Evolutionary conservation across 2,113 vertebrate species (phyloP), one percentile per base, ranked within the genome.

Genomic region (Bos javanicus): DNA sequence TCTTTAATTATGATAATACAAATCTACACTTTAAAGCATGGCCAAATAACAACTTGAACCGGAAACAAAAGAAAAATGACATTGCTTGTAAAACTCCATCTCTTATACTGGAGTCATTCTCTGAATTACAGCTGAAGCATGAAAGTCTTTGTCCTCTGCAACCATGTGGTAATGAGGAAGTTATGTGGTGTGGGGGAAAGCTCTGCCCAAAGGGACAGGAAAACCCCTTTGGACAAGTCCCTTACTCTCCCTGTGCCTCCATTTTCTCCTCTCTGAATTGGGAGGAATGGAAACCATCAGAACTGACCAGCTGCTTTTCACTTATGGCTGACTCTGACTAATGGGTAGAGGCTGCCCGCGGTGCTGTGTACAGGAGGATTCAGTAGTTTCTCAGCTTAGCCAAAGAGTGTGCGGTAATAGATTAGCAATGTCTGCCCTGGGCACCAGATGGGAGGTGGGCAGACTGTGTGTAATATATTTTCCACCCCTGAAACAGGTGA

Each of bases 1-100:
- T 94, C 33, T 84, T 90, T 97, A 93, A 95, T 93, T 84, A 80
- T 87, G 71, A 93, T 81, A 81, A 81, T 52, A 21, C 95, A 96
- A 95, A 67, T 15, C 33, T 23, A 36, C 30, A 54, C 92, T 95
- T 87, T n/a, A 90, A 94, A 90, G 64, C 83, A 60, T 56, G 54
- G 64, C 78, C 95, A 94, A 87, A 82, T 95, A 96, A 96, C 82
- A 83, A 84, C 19, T 56, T 43, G 71, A 90, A 83, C 43, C 71
- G 67, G 80, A 74, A 87, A 83, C 81, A 60, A 26, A n/a, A 54
- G 71, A 89, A 93, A 82, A 92, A 76, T 4, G 52, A 23, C 6
- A 17, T n/a, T 88, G 81, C 59, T 96, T 94, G 4, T 96, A 71
- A 96, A 93, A 88, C 5, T 36, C 46, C 30, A 9, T 36, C 57